Conservation (phyloP, 2,888 invertebrate genomes). For the Thysanoteuthis rhombus region DNA sequence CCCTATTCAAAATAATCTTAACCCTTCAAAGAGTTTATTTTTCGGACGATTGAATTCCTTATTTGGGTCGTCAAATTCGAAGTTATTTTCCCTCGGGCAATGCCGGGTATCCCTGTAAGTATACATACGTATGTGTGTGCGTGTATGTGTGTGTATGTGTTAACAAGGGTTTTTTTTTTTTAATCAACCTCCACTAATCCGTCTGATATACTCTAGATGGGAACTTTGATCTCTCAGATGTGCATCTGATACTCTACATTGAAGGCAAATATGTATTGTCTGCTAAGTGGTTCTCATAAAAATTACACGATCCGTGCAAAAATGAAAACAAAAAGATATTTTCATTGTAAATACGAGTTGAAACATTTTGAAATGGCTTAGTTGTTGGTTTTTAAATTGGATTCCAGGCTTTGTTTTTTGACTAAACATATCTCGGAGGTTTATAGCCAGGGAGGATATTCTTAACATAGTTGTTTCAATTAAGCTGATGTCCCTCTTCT, state of each 20-base stretch:
- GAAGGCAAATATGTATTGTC: neutral
- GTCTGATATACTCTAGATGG: neutral
- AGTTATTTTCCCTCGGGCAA: too few species aligned
- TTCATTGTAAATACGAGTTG: neutral
- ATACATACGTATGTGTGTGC: neutral
- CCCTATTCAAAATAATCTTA: too few species aligned
- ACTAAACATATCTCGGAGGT: neutral
- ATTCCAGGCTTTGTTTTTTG: neutral
- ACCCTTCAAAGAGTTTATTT: too few species aligned
- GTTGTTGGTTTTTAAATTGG: neutral
- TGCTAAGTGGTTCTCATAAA: neutral
- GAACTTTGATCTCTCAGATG: neutral
- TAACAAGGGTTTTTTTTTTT: too few species aligned
- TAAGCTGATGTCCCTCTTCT: neutral
- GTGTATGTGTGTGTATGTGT: too few species aligned
- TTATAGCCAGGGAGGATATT: neutral
- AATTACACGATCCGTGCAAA: neutral
- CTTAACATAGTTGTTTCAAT: neutral
- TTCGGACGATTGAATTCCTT: too few species aligned
- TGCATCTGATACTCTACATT: neutral
- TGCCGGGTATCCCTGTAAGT: too few species aligned
- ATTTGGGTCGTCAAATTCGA: too few species aligned
- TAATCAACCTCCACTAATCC: too few species aligned
- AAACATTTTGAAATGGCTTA: neutral
- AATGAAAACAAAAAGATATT: neutral